These are phyloP conservation scores for Meandrusa payeni DNA, from an alignment of 2,888 invertebrate genomes.

Conservation along the genomic window DNA sequence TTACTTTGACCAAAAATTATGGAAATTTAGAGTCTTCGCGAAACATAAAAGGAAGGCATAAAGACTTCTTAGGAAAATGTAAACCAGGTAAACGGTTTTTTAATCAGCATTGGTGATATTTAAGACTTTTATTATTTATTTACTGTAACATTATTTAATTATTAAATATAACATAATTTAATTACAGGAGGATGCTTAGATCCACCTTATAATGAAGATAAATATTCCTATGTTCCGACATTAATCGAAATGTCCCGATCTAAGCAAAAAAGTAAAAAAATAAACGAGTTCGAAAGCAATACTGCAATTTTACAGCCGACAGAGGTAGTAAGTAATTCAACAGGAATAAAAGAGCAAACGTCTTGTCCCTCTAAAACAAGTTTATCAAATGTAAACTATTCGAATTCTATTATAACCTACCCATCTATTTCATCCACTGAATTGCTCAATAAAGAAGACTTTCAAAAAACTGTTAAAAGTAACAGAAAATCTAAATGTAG, in stretches of 20 bases:
- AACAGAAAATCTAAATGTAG: constrained; percentile 22
- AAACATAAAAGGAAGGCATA: constrained; percentile 32
- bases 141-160: neutral
- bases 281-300: constrained; percentile 10
- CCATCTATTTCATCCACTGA: constrained; percentile 41
- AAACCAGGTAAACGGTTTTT: constrained; percentile 54
- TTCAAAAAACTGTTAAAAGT: constrained; percentile 27
- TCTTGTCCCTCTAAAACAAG: neutral
- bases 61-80: constrained; percentile 57
- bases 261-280: constrained; percentile 30
- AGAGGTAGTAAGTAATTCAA: neutral
- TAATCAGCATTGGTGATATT: neutral
- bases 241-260: constrained; percentile 15
- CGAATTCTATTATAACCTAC: constrained; percentile 54
- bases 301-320: no score
- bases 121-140: constrained; percentile 1
- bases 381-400: constrained; percentile 34
- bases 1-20: constrained; percentile 36
- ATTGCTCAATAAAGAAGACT: constrained; percentile 29
- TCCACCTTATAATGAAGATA: constrained; percentile 65
- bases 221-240: constrained; percentile 47
- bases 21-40: constrained; percentile 26
- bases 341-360: constrained; percentile 3
- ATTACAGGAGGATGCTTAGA: constrained; percentile 66
- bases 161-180: constrained; percentile 14